Base-by-base conservation (phyloP, 2,888 invertebrate genomes). In the Branchipolynoe longqiensis region DNA sequence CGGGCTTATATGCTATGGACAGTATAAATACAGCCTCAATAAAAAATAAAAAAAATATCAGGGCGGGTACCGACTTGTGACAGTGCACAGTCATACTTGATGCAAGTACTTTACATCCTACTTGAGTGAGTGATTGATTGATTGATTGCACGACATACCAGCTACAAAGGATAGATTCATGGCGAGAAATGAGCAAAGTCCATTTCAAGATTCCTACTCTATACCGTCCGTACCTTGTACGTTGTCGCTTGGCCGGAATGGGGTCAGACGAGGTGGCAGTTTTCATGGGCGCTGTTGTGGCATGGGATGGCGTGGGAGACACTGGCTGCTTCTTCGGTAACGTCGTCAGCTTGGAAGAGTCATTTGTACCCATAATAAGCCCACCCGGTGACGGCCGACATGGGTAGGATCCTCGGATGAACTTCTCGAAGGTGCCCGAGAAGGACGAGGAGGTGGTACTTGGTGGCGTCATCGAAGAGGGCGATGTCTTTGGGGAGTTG, bases 401-500 rank as follows among this genome's bases (percentile, higher is more conserved):
- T 31, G 54, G 58, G n/a, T 82, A 82, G 1, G n/a, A 18, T 2
- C 82, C 82, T 12, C 82, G 82, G 48, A 82, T 36, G 36, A 58
- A 82, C 58, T 82, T 82, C 36, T 82, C 82, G 25, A 82, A 82
- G 12, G 56, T 82, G 25, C 82, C 58, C 12, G 58, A 54, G 36
- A 82, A 82, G 56, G 82, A 58, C 6, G 56, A 1, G 22, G 36
- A 18, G 1, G 36, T 18, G 54, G 58, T 58, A 58, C 22, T 58
- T 14, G 56, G 31, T 18, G 82, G 31, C 25, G 78, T 48, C 12
- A 28, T 1, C 14, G 54, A 41, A 22, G 58, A 31, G n/a, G 82
- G 82, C 12, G 56, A 33, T 40, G 22, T 73, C 22, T 22, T 36
- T 8, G 78, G 48, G 6, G 78, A 48, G 54, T 48, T 78, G 25